Conservation (phyloP, 1,140 invertebrate genomes). For the Pogonus chalceus region DNA sequence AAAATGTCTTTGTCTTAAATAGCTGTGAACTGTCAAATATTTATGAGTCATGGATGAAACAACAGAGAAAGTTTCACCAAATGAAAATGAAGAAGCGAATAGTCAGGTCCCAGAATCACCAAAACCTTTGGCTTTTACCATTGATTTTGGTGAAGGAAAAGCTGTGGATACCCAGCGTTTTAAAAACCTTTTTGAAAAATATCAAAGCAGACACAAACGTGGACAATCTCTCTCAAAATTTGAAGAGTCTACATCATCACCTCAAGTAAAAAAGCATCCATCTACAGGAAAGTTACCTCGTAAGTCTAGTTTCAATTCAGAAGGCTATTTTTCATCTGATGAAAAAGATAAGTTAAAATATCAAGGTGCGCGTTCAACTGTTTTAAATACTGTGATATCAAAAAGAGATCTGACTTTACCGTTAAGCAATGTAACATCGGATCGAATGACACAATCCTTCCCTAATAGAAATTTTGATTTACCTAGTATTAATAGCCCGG, state of each 20-base stretch:
- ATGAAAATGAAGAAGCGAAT: background rate
- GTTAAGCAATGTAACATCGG: conserved; percentile 36
- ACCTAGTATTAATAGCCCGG: conserved; percentile 34
- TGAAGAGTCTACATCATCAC: conserved; percentile 25
- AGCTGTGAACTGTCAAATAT: conserved; percentile 13
- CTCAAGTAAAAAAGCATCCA: conserved; percentile 23
- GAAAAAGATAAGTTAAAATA: conserved; percentile 35
- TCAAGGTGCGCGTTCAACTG: conserved; percentile 22
- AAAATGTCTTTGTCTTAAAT: conserved; percentile 3
- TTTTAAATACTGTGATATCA: conserved; percentile 34
- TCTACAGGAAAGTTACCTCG: conserved; percentile 38
- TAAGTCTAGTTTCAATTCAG: conserved; percentile 54
- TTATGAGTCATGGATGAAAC: conserved; percentile 26
- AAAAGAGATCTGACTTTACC: conserved; percentile 39
- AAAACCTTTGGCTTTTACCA: conserved; percentile 49
- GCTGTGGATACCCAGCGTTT: conserved; percentile 46
- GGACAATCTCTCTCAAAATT: conserved; percentile 59
- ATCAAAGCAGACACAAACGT: conserved; percentile 53
- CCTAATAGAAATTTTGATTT: conserved; percentile 28
- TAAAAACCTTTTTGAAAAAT: conserved; percentile 57
- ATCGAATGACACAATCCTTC: conserved; percentile 38
- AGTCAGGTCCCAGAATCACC: conserved; percentile 26
- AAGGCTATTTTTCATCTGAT: conserved; percentile 58
- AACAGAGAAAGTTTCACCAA: conserved; percentile 11
- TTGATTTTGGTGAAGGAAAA: conserved; percentile 56